Evolutionary conservation across 1,140 invertebrate genomes (phyloP), one percentile per base, ranked within the genome.

Genomic region (Drosophila nannoptera): DNA sequence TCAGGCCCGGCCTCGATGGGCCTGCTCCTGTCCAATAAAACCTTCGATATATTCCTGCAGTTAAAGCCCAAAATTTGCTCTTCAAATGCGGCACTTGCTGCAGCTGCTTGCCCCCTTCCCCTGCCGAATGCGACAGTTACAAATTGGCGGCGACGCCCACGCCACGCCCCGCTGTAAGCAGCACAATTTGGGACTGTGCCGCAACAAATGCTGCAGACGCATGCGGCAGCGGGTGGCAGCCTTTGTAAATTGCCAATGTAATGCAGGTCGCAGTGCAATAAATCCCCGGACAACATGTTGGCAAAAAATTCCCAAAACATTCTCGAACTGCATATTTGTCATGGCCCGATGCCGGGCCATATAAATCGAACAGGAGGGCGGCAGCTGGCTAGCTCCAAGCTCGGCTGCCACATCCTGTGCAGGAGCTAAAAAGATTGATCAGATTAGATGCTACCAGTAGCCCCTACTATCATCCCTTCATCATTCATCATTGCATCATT

Each of bases 311-410:
- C 78, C 69, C 73, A 69, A 73, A 74, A 80, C 64, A 76, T 69
- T 80, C 76, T 22, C 77, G 73, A 67, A 61, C 62, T 59, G 66
- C 69, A 74, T 69, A 82, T 81, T 82, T 77, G 69, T 82, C 65
- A 69, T 64, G 66, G 31, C 68, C 31, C 59, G 4, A 16, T 22
- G 22, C 22, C 31, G 46, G 6, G 16, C 16, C 4, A 14, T 4
- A 35, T 22, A 22, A 22, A 22, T 22, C 22, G 22, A 22, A 22
- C 22, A 2, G 22, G 22, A 22, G 3, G 1, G 22, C 22, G 22
- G 22, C 22, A 22, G 22, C 22, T 3, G 22, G 22, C 22, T 22
- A 2, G 22, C 22, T 2, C 22, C 22, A 3, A 22, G 22, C 22
- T 22, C 22, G 3, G 22, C 22, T 22, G 22, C 22, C 35, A 4